Percentiles rank a stretch among this genome's conserved stretches.
These are phyloP conservation scores for Sebastes ruberrimus DNA, from an alignment of 2,797 vertebrate genomes.

Conservation along the genomic window DNA sequence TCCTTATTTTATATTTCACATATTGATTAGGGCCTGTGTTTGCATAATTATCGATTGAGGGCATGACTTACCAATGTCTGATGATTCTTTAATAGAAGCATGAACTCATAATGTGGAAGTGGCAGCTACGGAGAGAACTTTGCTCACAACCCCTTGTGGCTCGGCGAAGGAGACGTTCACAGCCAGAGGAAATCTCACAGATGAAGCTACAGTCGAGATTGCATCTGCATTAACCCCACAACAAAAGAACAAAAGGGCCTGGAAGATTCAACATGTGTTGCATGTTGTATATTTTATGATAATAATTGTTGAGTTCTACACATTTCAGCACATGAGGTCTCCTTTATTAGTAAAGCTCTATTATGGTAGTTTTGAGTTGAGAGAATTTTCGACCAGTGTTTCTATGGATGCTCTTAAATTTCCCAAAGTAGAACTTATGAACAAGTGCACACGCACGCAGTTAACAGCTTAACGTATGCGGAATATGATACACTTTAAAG, in stretches of 20 bases:
- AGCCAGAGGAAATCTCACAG: constrained; percentile 29
- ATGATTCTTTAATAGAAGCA: constrained; percentile 60
- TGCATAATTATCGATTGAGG: constrained; percentile 74
- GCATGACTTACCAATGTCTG: constrained; percentile 55
- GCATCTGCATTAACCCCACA: not conserved
- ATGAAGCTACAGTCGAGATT: constrained; percentile 15
- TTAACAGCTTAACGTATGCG: not conserved
- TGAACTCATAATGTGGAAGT: constrained; percentile 46
- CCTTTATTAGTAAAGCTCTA: not conserved
- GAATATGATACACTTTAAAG: not conserved
- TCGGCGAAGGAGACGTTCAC: constrained; percentile 5
- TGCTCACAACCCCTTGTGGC: constrained; percentile 9
- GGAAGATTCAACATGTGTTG: not conserved
- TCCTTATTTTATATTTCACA: constrained; percentile 67
- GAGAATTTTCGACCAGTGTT: not conserved
- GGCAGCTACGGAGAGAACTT: constrained; percentile 48
- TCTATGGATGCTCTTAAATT: not conserved
- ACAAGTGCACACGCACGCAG: not conserved
- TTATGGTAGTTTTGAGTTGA: not conserved
- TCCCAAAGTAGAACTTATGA: not conserved
- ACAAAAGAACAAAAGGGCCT: not conserved
- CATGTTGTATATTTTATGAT: not conserved
- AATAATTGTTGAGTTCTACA: not conserved
- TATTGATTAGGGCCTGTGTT: constrained; percentile 59
- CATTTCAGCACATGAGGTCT: not conserved